Evolutionary conservation across 2,888 invertebrate species (phyloP).

Genomic region (Platycheirus albimanus): DNA sequence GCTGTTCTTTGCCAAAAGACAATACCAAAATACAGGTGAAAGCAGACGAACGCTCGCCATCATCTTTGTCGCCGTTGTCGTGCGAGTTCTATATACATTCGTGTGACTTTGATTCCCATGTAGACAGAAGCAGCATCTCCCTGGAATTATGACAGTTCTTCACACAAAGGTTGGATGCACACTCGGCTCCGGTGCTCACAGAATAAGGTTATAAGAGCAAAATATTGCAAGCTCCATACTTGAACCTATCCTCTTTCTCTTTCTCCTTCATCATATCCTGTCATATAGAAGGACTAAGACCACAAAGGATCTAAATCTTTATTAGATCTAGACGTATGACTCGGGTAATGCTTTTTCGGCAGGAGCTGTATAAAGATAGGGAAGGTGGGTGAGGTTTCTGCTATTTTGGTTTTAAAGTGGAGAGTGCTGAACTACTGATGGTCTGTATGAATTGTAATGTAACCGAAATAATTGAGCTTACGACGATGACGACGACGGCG

Average conservation of each 20-base stretch:
- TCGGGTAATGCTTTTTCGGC: not conserved
- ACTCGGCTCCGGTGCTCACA: not conserved
- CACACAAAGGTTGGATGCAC: not conserved
- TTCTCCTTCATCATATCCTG: not conserved
- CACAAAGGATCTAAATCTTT: constrained; percentile 2
- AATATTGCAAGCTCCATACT: not conserved
- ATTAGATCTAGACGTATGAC: not conserved
- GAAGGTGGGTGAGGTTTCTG: not conserved
- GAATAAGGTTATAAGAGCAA: not conserved
- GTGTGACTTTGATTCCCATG: constrained; percentile 11
- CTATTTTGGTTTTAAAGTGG: not conserved
- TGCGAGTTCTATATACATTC: not conserved
- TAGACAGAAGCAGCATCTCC: not conserved
- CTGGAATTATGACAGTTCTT: constrained; percentile 8
- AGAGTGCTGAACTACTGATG: constrained; percentile 1
- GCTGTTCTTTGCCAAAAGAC: constrained; percentile 18
- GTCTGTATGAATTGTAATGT: constrained; percentile 4
- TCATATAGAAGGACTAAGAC: not conserved
- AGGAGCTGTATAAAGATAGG: not conserved
- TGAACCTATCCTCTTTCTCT: not conserved
- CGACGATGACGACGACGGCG: too few relatives aligned
- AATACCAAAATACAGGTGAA: constrained; percentile 6
- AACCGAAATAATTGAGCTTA: constrained; percentile 12
- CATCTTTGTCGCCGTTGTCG: not conserved
- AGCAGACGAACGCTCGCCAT: not conserved